Evolutionary conservation across 2,113 vertebrate species (phyloP).

Genomic region (Mionectes macconnelli): DNA sequence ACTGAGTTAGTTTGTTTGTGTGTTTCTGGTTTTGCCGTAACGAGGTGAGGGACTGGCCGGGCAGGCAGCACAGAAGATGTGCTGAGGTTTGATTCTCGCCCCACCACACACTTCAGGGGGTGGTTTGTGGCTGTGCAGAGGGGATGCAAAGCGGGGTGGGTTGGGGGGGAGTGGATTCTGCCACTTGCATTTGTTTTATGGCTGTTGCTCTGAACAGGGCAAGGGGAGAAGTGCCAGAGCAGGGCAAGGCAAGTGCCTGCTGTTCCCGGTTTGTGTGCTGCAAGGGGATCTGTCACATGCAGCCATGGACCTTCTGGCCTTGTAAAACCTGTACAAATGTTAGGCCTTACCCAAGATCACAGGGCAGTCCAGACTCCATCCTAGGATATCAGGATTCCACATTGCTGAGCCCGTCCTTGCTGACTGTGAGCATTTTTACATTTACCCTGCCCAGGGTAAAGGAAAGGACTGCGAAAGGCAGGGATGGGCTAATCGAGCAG

Average conservation of each 20-base stretch:
- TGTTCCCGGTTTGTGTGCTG: neutral
- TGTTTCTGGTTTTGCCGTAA: neutral
- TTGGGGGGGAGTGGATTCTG: neutral
- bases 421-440: neutral
- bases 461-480: neutral
- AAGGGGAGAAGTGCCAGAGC: neutral
- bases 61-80: neutral
- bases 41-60: neutral
- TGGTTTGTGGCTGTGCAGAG: neutral
- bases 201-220: rapidly evolving
- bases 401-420: neutral
- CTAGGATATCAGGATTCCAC: neutral
- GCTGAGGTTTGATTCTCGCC: neutral
- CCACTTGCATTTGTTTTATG: neutral
- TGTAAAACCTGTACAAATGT: neutral
- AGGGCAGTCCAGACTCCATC: neutral
- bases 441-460: neutral
- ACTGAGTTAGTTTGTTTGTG: neutral
- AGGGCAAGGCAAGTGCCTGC: neutral
- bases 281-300: neutral
- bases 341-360: neutral
- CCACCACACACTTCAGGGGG: neutral
- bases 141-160: neutral
- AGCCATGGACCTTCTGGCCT: rapidly evolving
- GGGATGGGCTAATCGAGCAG: neutral